Base-by-base conservation (phyloP, 2,797 vertebrate genomes). In the Rhinella marina region DNA sequence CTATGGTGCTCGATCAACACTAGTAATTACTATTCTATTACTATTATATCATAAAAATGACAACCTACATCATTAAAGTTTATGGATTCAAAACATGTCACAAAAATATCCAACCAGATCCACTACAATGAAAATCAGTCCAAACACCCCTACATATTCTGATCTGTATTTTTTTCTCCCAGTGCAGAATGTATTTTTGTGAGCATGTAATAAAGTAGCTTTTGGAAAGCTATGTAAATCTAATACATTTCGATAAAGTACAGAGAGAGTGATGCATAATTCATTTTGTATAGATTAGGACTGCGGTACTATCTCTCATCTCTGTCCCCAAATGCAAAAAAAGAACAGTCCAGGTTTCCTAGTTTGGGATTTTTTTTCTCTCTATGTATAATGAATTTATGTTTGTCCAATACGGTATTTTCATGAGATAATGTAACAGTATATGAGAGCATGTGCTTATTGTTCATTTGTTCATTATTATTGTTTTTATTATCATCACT, bases 241-340 rank as follows among this genome's bases (percentile, higher is more conserved):
- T 75, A 80, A 82, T 82, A 87, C 48, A 62, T 76, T 87, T 76
- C 70, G 73, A 77, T 82, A 62, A 75, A 82, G 52, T 64, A 66
- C 41, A 64, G 70, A 48, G 14, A 76, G 12, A 50, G 57, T 61
- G 10, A 70, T 87, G 68, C 68, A 87, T 81, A 50, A 87, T 87
- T 87, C 78, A 87, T 81, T 87, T 11, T 52, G 59, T 81, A 80
- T 80, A 41, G 77, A 70, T 81, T 59, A 57, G 61, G 16, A 86
- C 85, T 70, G 77, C 76, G 81, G 85, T 14, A 61, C 77, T 86
- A 86, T 86, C 29, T 81, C 52, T 86, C 84, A 78, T 86, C 61
- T 75, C 78, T 27, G 9, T 59, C 32, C 86, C 59, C 56, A 75
- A 81, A 50, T 29, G 16, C 21, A 48, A 62, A 77, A 79, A 79